Evolutionary conservation across 30 jellyfish, hydroid and myxozoan species (phyloP).

Genomic region (Aurelia aurita): DNA sequence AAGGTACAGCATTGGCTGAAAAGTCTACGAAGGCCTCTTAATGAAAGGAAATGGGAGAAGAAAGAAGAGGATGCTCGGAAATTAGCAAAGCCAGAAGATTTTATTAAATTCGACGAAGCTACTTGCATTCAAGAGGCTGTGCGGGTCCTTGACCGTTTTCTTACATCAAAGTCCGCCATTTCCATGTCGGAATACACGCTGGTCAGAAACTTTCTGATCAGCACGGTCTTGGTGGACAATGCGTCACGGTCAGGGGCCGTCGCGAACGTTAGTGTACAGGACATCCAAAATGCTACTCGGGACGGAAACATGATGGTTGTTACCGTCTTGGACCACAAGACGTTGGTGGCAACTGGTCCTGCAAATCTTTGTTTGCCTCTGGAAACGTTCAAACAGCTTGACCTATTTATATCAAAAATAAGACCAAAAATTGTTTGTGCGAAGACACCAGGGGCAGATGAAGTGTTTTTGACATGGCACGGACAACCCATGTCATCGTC

Average conservation of each 20-base stretch:
- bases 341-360: conserved; percentile 49
- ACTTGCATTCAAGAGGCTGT: background rate
- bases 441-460: background rate
- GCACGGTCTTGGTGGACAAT: conserved; percentile 10
- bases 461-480: conserved; percentile 31
- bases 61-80: conserved; percentile 25
- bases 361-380: conserved; percentile 18
- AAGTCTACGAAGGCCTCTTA: background rate
- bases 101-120: conserved; percentile 7
- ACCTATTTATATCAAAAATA: background rate
- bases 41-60: conserved; percentile 1
- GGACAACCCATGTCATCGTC: conserved; percentile 35
- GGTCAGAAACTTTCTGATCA: conserved; percentile 24
- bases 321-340: conserved; percentile 41
- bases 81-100: conserved; percentile 23
- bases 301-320: background rate
- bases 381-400: background rate
- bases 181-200: background rate
- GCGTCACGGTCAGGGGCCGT: conserved; percentile 45
- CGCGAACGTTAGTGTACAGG: conserved; percentile 32
- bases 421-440: background rate
- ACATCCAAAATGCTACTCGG: background rate
- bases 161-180: background rate
- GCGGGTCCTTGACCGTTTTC: background rate
- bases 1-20: background rate